Evolutionary conservation across 2,888 invertebrate species (phyloP), one percentile per base, ranked within the genome.

Genomic region (Ichneumoninae sp.): DNA sequence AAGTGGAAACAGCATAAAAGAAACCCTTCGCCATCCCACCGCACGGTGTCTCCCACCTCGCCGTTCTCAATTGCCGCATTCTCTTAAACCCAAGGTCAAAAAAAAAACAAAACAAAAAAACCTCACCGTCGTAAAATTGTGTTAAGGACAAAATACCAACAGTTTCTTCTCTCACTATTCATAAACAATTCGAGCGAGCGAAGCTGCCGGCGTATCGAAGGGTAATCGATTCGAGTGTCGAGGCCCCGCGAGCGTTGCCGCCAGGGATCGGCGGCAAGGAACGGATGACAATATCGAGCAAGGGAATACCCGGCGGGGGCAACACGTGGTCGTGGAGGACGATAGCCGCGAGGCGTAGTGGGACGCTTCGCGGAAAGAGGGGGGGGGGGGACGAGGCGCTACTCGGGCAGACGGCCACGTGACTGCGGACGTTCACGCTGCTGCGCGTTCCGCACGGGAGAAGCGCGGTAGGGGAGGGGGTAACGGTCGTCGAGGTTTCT

Each of bases 251-350:
- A 3, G 44, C 44, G 0, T 44, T 16, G 44, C 44, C 44, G 44
- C 44, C 44, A 44, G 54, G 22, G 19, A 54, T 54, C 54, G 30
- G 68, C 68, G 47, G 5, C 44, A 5, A 69, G 19, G 16, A 47
- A 50, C 26, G 7, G 13, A 50, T 57, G 69, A 57, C 77, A 54
- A n/a, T 13, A 13, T 22, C 10, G 65, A 44, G 52, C 68, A 71
- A 70, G 73, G 78, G 76, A 66, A 47, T 52, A 52, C 57, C 80
- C 30, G 80, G 70, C 69, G 66, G 80, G 81, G 86, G 82, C 85
- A 87, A 84, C 87, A 87, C 87, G 87, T 87, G 87, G 87, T 85
- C 82, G 85, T 50, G 63, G 83, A 57, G 66, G 79, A 83, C 81
- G 79, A 66, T 57, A 40, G 77, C 60, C 73, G 73, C 26, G 66